Evolutionary conservation across 2,113 vertebrate species (phyloP).

Genomic region (Crocuta crocuta): DNA sequence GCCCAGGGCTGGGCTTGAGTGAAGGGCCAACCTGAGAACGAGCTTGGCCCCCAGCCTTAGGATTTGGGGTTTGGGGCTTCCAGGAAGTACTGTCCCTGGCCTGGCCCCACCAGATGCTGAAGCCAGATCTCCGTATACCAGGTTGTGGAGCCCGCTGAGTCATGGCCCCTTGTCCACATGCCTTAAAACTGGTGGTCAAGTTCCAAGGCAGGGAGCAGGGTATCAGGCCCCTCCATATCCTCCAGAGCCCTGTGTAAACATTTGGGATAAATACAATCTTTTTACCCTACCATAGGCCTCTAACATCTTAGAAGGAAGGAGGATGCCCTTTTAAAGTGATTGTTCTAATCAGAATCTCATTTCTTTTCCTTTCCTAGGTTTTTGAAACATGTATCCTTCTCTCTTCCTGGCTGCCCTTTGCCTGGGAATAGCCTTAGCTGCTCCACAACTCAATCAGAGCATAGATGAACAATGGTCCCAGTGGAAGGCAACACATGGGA

Average conservation of each 20-base stretch:
- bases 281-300: neutral
- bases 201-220: neutral
- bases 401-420: conserved; percentile 81
- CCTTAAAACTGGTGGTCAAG: fast-evolving
- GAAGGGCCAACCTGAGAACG: neutral
- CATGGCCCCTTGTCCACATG: neutral
- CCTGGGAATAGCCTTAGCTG: conserved; percentile 82
- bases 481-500: conserved; percentile 92
- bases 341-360: neutral
- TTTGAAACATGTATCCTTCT: conserved; percentile 77
- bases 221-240: neutral
- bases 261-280: neutral
- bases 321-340: neutral
- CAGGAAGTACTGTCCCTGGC: neutral
- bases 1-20: neutral
- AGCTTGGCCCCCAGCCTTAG: neutral
- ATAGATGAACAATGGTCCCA: conserved; percentile 90
- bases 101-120: neutral
- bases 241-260: neutral
- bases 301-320: neutral
- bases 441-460: conserved; percentile 85
- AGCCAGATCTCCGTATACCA: neutral
- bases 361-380: conserved; percentile 46
- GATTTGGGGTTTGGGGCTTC: neutral
- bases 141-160: too few relatives aligned